Percentiles rank a stretch among this genome's conserved stretches.
These are phyloP conservation scores for Lucinisca nassula DNA, from an alignment of 2,888 invertebrate species.

Conservation along the genomic window DNA sequence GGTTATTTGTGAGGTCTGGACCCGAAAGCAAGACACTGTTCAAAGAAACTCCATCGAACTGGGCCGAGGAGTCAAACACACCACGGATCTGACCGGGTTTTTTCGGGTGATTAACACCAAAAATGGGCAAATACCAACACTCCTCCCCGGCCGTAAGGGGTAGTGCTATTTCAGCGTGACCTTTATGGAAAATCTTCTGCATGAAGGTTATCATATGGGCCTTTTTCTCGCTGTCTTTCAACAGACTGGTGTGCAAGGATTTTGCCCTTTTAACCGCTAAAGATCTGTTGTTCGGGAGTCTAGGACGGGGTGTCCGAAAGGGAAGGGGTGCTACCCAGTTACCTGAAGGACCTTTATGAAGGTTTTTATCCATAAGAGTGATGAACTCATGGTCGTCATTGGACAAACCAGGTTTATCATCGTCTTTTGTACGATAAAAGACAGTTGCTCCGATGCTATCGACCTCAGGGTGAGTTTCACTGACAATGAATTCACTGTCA, in stretches of 20 bases:
- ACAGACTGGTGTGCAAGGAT: slow-evolving; percentile 16
- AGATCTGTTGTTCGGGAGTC: slow-evolving; percentile 49
- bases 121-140: slow-evolving; percentile 67
- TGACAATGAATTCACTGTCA: neutral
- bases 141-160: slow-evolving; percentile 35
- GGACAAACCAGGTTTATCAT: slow-evolving; percentile 33
- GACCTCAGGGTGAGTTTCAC: neutral
- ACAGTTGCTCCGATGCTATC: neutral
- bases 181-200: slow-evolving; percentile 37
- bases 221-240: slow-evolving; percentile 34
- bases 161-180: slow-evolving; percentile 63
- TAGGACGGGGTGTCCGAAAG: slow-evolving; percentile 22
- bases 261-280: slow-evolving; percentile 35
- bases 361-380: slow-evolving; percentile 35
- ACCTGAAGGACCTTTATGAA: slow-evolving; percentile 4
- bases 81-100: slow-evolving; percentile 46
- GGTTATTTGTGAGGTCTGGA: slow-evolving; percentile 52
- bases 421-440: slow-evolving; percentile 27
- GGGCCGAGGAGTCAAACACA: slow-evolving; percentile 51
- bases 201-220: slow-evolving; percentile 53
- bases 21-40: slow-evolving; percentile 43
- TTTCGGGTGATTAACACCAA: slow-evolving; percentile 59
- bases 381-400: slow-evolving; percentile 37
- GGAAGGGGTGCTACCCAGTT: slow-evolving; percentile 51
- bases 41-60: slow-evolving; percentile 37